Percentiles rank a stretch among this genome's conserved stretches.
Conservation (phyloP, 2,888 invertebrate genomes). For the Microplitis deprimator region DNA sequence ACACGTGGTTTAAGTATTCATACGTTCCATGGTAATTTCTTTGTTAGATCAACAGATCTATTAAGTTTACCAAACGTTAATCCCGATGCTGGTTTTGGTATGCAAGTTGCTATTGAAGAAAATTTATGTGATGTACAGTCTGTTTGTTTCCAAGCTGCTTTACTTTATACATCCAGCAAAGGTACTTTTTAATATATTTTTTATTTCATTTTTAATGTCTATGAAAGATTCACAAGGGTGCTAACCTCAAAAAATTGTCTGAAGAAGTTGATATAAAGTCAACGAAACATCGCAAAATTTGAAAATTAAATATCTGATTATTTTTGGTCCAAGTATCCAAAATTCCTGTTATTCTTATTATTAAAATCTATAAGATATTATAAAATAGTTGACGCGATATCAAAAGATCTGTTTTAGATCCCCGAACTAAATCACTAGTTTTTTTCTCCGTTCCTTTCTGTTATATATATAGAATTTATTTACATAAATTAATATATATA, state of each 20-base stretch:
- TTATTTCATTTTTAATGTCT: slow-evolving; percentile 2
- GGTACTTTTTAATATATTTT: slow-evolving; percentile 70
- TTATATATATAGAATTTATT: no score
- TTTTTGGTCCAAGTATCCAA: background rate
- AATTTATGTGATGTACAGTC: slow-evolving; percentile 87
- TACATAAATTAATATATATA: no score
- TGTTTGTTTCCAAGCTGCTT: slow-evolving; percentile 97
- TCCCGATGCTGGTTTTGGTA: slow-evolving; percentile 97
- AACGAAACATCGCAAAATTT: background rate
- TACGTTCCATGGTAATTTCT: slow-evolving; percentile 99
- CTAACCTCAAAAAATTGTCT: background rate
- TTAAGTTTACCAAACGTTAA: slow-evolving; percentile 97
- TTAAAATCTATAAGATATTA: background rate
- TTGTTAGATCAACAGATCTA: slow-evolving; percentile 97
- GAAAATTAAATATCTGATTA: background rate
- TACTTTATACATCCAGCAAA: slow-evolving; percentile 96
- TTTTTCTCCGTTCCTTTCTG: no score
- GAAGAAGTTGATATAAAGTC: no score
- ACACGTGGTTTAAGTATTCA: slow-evolving; percentile 94
- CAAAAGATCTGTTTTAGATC: no score
- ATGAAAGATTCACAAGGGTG: background rate
- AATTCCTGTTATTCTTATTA: background rate
- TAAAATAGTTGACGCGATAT: no score
- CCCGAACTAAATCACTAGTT: no score
- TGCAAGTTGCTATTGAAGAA: slow-evolving; percentile 97